Base-by-base conservation (phyloP, 2,888 invertebrate species). In the Mimachlamys varia region DNA sequence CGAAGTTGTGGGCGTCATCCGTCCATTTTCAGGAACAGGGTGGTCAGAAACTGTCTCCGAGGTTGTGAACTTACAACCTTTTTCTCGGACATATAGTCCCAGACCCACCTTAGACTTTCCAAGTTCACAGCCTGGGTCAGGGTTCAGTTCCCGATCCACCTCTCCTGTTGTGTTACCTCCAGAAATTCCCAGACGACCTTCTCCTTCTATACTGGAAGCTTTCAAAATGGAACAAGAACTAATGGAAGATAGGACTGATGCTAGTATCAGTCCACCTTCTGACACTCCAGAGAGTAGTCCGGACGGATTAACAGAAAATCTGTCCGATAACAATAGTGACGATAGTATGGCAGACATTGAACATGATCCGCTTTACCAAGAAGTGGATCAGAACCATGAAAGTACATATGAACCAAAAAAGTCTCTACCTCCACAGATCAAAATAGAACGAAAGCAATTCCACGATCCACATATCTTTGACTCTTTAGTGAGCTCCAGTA, bases 391-490 rank as follows among this genome's bases (percentile, higher is more conserved):
- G 88, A 95, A 96, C 91, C 95, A 95, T 91, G 95, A 96, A 92
- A 95, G 95, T 92, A 95, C 95, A 88, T 96, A 95, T 89, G 95
- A 95, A 93, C 95, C 95, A 1, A 95, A 94, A 89, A 92, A 93
- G 88, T 50, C 89, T 49, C 89, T 92, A 33, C 96, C 96, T 10
- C 96, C 96, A 37, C 95, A 95, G 91, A 95, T 96, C 44, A 94
- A 95, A 76, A 96, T 96, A 33, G 96, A 96, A 91, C 93, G 96
- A 53, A 96, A 96, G 91, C 94, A 95, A 44, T 96, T 95, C 90
- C 94, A 93, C 33, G 95, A 94, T 44, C 90, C 92, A 17, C 92
- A 93, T 17, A 92, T 94, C 88, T 92, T 95, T 89, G 94, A 95
- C 88, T 96, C 95, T 4, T 91, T 96, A 50, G 93, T 95, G n/a